Base-by-base conservation (phyloP, 2,888 invertebrate species). In the Platypus cylindrus region DNA sequence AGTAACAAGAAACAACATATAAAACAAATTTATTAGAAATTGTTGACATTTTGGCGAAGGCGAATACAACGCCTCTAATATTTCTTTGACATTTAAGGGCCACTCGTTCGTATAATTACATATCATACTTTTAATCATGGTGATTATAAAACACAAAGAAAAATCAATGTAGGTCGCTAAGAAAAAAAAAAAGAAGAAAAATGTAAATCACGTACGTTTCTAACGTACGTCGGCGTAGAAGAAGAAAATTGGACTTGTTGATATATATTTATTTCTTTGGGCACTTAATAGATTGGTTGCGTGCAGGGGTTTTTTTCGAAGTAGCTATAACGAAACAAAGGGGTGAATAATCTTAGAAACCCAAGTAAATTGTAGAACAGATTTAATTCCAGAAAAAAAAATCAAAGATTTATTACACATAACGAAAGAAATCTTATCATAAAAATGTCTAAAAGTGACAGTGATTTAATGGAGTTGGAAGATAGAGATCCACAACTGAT, bases 401-500 rank as follows among this genome's bases (percentile, higher is more conserved):
- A 29, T 29, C 25, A 17, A 22, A 17, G 26, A 26, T 25, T 15
- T 16, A n/a, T n/a, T n/a, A n/a, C n/a, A n/a, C n/a, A n/a, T n/a
- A n/a, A n/a, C n/a, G n/a, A n/a, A n/a, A n/a, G 28, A 32, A 22
- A 16, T 25, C 12, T 11, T 17, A 20, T 18, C 17, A 37, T 26
- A 23, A 20, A 7, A 22, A 30, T 24, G 28, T 9, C 12, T 5
- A 12, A 15, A 14, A 28, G 25, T 17, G 31, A 34, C 34, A 17
- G 34, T 18, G 25, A 7, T 13, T 11, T 30, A 34, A 25, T 34
- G 22, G 67, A 73, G 32, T 59, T 79, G 38, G 77, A 78, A 48
- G 77, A 78, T 48, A 59, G 80, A 41, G 80, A 81, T 52, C 81
- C 81, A 1, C 76, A 78, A 48, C 68, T 66, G 40, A 56, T 81